Evolutionary conservation across 2,797 vertebrate genomes (phyloP), one percentile per base, ranked within the genome.

Genomic region (Scleropages formosus): DNA sequence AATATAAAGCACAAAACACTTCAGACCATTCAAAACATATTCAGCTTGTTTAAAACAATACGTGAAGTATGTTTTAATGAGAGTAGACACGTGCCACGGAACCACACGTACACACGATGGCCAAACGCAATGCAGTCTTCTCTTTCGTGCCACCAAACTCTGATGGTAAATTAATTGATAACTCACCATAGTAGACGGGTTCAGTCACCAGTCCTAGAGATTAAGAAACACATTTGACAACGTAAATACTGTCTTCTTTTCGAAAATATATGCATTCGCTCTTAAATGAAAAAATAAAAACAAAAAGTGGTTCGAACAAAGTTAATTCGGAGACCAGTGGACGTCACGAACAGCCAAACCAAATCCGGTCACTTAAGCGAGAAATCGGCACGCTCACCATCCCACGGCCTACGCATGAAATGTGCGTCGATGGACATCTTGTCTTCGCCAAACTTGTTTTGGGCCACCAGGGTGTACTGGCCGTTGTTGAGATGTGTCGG

Each of bases 401-500:
- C 89, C 83, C 88, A 93, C 66, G 97, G 97, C 64, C 86, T 85
- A 46, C 66, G 87, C 97, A 99, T 99, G 87, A 99, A 99, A 86
- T 97, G 95, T 72, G 95, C 96, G 9, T 88, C 80, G 63, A 99
- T 88, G 0, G 90, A 85, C 80, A 92, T 95, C 80, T 89, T 85
- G 82, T 96, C 94, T 0, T 78, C 82, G 63, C 97, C 97, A 0
- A 89, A 95, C 15, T 83, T 74, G 63, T 99, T 99, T 82, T 80
- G 88, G 80, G 95, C 95, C 72, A 93, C 73, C 61, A 99, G 93
- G 0, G 89, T 95, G 88, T 98, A 99, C 78, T 87, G 89, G 20
- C 97, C 97, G 7, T 98, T 99, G 86, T 98, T 97, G 86, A 98
- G 83, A 78, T 98, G 97, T 4, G 97, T 99, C 73, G 97, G 97